phyloP scores from a whole-genome alignment of 2,113 vertebrate genomes.

The Verasper variegatus region DNA sequence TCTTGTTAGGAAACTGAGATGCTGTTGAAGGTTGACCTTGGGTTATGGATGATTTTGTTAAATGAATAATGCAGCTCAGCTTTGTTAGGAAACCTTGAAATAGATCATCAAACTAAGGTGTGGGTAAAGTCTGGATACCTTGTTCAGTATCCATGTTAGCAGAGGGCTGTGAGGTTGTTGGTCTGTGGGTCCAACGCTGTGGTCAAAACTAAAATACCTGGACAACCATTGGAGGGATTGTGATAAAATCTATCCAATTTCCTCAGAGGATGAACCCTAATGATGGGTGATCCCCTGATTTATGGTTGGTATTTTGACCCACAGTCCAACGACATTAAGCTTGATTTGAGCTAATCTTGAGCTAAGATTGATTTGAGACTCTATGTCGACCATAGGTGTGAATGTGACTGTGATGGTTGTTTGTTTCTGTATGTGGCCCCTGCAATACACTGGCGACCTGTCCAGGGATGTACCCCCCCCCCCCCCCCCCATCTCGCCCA shows the following conservation, averaged over 20 bases:
- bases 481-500: no score
- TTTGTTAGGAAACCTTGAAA: slow-evolving; percentile 1
- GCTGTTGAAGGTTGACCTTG: background rate
- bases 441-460: no score
- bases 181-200: background rate
- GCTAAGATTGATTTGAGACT: no score
- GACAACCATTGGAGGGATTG: background rate
- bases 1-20: background rate
- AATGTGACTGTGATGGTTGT: no score
- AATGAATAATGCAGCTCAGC: slow-evolving; percentile 6
- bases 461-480: no score
- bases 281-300: background rate
- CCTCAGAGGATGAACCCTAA: background rate
- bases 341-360: no score
- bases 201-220: background rate
- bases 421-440: no score
- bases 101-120: background rate
- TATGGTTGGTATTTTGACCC: no score
- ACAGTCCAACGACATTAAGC: no score
- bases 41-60: background rate
- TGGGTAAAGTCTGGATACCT: background rate
- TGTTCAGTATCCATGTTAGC: no score
- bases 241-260: background rate
- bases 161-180: background rate
- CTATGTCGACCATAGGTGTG: no score